These are phyloP conservation scores for Chelmon rostratus DNA, from an alignment of 2,797 vertebrate species.

Conservation along the genomic window DNA sequence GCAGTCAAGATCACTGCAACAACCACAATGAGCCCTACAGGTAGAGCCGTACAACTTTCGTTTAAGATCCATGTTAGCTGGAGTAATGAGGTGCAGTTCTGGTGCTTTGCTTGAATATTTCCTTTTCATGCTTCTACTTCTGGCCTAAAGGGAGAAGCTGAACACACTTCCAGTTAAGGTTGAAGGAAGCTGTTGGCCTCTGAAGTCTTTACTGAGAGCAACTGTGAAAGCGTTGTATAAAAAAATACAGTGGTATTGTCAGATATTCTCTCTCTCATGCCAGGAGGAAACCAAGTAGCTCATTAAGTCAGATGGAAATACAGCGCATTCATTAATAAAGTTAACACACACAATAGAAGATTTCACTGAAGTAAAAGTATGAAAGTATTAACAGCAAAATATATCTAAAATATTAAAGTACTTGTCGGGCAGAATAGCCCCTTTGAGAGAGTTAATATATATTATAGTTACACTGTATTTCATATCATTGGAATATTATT, in stretches of 20 bases:
- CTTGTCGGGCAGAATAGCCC: too few relatives aligned
- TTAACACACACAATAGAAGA: too few relatives aligned
- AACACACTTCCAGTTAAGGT: neutral
- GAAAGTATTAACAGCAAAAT: too few relatives aligned
- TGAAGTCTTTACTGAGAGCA: neutral
- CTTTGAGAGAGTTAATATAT: too few relatives aligned
- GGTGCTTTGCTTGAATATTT: neutral
- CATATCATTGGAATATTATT: too few relatives aligned
- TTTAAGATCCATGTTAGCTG: neutral
- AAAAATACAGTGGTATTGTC: neutral
- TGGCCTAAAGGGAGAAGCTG: neutral
- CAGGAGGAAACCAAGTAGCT: neutral
- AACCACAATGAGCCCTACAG: constrained; percentile 5
- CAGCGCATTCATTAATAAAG: too few relatives aligned
- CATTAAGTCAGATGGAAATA: too few relatives aligned
- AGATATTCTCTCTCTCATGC: neutral
- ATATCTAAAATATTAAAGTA: too few relatives aligned
- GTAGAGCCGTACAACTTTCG: neutral
- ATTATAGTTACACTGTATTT: too few relatives aligned
- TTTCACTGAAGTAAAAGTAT: too few relatives aligned
- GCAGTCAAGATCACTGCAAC: neutral
- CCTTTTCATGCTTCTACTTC: neutral
- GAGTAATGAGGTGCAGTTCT: neutral
- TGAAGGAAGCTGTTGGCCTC: neutral
- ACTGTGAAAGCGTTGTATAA: neutral